Evolutionary conservation across 2,113 vertebrate genomes (phyloP).

Genomic region (Cichladusa arquata): DNA sequence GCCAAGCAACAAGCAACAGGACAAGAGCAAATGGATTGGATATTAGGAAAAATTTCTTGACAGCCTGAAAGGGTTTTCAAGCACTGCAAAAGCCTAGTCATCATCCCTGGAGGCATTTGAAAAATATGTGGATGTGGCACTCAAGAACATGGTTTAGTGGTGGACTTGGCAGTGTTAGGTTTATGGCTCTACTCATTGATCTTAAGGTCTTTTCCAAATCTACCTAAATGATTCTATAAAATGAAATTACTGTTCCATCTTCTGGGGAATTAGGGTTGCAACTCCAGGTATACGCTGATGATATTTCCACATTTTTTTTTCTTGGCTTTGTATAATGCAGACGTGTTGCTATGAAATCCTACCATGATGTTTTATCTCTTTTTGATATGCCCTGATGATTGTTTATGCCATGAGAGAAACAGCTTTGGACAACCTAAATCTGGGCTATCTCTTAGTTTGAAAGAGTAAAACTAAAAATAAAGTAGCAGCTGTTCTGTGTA

Average conservation of each 20-base stretch:
- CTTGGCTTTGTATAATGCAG: background rate
- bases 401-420: background rate
- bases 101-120: background rate
- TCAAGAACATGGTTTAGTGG: background rate
- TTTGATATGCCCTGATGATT: background rate
- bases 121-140: accelerated
- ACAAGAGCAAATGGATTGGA: background rate
- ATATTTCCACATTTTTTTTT: background rate
- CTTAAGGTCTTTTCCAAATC: background rate
- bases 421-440: background rate
- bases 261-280: background rate
- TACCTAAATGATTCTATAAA: background rate
- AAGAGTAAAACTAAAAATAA: background rate
- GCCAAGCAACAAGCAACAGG: accelerated
- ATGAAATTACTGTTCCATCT: background rate
- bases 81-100: background rate
- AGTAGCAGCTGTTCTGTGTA: background rate
- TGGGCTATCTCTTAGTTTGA: background rate
- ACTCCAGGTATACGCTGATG: background rate
- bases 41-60: background rate
- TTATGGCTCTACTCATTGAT: background rate
- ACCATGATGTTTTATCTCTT: background rate
- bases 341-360: background rate
- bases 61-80: background rate
- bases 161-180: background rate